A percentile compares a stretch with the other conserved stretches of the same genome.
These are phyloP conservation scores for Pituophis catenifer DNA, from an alignment of 2,113 vertebrate genomes.

Conservation along the genomic window DNA sequence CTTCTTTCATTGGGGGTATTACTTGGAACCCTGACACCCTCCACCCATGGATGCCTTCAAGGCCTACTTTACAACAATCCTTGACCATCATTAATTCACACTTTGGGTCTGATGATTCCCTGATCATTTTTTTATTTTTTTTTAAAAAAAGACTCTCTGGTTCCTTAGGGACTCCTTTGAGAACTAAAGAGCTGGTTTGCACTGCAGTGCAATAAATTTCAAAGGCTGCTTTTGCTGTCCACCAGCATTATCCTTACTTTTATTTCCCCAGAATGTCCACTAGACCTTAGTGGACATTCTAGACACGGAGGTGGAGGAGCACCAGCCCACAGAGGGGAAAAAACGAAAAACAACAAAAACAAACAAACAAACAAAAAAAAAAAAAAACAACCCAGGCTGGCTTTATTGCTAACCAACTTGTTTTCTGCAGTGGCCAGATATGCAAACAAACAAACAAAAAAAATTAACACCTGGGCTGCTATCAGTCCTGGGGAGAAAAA, in stretches of 20 bases:
- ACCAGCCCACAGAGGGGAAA: not conserved
- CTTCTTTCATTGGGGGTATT: no score
- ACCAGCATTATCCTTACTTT: not conserved
- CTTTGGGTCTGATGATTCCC: not conserved
- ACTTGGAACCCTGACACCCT: not conserved
- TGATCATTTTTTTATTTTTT: not conserved
- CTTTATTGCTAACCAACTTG: not conserved
- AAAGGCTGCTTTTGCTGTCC: not conserved
- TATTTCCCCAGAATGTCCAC: not conserved
- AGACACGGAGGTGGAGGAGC: not conserved
- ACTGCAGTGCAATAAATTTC: not conserved
- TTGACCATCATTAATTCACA: not conserved
- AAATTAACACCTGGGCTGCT: not conserved
- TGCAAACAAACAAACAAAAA: not conserved
- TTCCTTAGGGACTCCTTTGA: not conserved
- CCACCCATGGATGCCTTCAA: not conserved
- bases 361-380: no score
- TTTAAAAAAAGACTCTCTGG: not conserved
- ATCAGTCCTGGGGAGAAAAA: not conserved
- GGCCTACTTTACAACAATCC: not conserved
- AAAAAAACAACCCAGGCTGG: accelerated
- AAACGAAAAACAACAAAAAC: no score
- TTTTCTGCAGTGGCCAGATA: not conserved
- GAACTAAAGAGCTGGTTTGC: not conserved
- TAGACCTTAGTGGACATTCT: not conserved